Base-by-base conservation (phyloP, 2,888 invertebrate genomes). In the Seladonia tumulorum region DNA sequence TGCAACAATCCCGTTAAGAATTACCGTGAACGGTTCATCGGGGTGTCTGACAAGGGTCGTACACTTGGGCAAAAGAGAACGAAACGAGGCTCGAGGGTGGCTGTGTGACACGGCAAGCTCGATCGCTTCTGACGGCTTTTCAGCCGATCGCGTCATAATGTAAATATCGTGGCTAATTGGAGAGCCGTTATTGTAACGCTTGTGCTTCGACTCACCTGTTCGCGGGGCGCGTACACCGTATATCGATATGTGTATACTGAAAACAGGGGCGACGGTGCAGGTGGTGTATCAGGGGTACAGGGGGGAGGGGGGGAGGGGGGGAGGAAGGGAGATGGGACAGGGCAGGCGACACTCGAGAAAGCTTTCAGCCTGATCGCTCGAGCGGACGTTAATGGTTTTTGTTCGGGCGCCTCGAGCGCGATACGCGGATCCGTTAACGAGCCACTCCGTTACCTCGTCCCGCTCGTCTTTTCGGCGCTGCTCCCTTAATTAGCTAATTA, bases 141-240 rank as follows among this genome's bases (percentile, higher is more conserved):
- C 85, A 89, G 81, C 87, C 87, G 90, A 90, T 90, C 85, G 88
- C 88, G 86, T 85, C 86, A 93, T 94, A 94, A 94, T 93, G 93
- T 94, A 95, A 94, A 95, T 94, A 94, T 94, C 93, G 93, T 92
- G 92, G 93, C 94, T 95, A 95, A 95, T 95, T 95, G 94, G 94
- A 94, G 92, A 89, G 91, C 88, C 87, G 91, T 91, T 91, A 94
- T 94, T 94, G 94, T 94, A 84, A 88, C 81, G 86, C 88, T 83
- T 73, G 78, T 73, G 76, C 79, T 73, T 72, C 72, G 29, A 76
- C 73, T 81, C 49, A 87, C 82, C 82, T 86, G 81, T 82, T 76
- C 70, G 76, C 60, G 49, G 10, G 18, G 57, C 73, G 53, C 47
- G 71, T 76, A 63, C 53, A 57, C 66, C 35, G 16, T 25, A 7